phyloP scores from a whole-genome alignment of 2,113 vertebrate genomes.

The Verasper variegatus region DNA sequence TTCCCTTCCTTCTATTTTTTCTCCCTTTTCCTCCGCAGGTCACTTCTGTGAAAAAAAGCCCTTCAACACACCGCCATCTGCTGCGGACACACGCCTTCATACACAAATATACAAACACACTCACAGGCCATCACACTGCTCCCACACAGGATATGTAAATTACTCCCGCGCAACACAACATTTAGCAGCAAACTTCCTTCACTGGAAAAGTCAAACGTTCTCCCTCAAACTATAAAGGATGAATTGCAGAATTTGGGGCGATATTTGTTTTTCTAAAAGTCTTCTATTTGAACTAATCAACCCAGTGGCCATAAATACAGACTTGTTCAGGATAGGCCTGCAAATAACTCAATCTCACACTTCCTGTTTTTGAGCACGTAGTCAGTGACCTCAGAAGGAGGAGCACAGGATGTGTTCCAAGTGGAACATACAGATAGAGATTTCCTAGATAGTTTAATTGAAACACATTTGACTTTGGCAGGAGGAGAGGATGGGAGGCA shows the following conservation, averaged over 20 bases:
- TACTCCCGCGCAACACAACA: neutral
- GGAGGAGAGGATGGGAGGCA: constrained; percentile 48
- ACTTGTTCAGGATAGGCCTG: constrained; percentile 67
- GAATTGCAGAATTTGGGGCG: neutral
- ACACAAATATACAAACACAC: constrained; percentile 16
- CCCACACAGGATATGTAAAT: constrained; percentile 45
- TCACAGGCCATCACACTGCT: constrained; percentile 18
- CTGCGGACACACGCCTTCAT: constrained; percentile 17
- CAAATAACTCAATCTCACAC: constrained; percentile 75
- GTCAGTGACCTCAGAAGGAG: constrained; percentile 72
- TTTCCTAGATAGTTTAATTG: constrained; percentile 76
- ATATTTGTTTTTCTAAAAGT: constrained; percentile 26
- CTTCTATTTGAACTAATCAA: constrained; percentile 57
- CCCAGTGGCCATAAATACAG: constrained; percentile 65
- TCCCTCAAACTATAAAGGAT: neutral
- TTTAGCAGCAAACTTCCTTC: constrained; percentile 5
- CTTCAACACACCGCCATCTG: constrained; percentile 35
- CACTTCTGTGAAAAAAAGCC: constrained; percentile 38
- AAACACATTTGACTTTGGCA: constrained; percentile 47
- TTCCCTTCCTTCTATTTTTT: constrained; percentile 80
- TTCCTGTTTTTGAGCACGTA: constrained; percentile 82
- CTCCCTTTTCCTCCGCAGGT: constrained; percentile 65
- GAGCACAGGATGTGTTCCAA: constrained; percentile 75
- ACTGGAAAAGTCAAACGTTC: constrained; percentile 4
- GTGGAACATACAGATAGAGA: constrained; percentile 67